Base-by-base conservation (phyloP, 2,113 vertebrate species). In the Pardalotus punctatus region DNA sequence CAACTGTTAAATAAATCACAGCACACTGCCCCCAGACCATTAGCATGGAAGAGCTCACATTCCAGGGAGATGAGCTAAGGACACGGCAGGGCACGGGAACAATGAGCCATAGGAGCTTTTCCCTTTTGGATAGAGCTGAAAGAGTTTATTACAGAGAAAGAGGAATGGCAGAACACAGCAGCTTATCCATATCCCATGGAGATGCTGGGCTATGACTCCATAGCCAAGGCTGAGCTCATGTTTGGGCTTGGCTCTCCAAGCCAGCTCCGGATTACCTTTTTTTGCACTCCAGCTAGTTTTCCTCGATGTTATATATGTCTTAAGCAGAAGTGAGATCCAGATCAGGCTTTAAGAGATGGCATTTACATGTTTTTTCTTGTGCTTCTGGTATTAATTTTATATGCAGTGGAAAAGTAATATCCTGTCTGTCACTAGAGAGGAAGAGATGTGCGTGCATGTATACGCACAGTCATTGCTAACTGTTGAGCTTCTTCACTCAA, bases 331-430 rank as follows among this genome's bases (percentile, higher is more conserved):
- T 9, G 48, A 92, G 90, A 96, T 88, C 56, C 58, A 85, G 73
- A 67, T 84, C 72, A 64, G 73, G 81, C 61, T 91, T 82, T 83
- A 88, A 71, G 82, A 43, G 43, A 6, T 94, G 90, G 93, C 86
- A 66, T 92, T 90, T 76, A 27, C 80, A 58, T 18, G 47, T 22
- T 79, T 87, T 83, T 86, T 87, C 88, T 90, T 86, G 50, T 64
- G 29, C n/a, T 95, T 71, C 43, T 29, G 88, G 62, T 90, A 87
- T 94, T 94, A 69, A 93, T 96, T 96, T 95, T 67, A 70, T 93
- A 89, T 93, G 35, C 45, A 58, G 87, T 92, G 91, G 96, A 91
- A 89, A 95, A 93, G 88, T 88, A 94, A 95, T 92, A 92, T 94
- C 90, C 94, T 94, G 79, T 91, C 84, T 91, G 42, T 84, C 93